Base-by-base conservation (phyloP, 2,888 invertebrate species). In the Watsonalla binaria region DNA sequence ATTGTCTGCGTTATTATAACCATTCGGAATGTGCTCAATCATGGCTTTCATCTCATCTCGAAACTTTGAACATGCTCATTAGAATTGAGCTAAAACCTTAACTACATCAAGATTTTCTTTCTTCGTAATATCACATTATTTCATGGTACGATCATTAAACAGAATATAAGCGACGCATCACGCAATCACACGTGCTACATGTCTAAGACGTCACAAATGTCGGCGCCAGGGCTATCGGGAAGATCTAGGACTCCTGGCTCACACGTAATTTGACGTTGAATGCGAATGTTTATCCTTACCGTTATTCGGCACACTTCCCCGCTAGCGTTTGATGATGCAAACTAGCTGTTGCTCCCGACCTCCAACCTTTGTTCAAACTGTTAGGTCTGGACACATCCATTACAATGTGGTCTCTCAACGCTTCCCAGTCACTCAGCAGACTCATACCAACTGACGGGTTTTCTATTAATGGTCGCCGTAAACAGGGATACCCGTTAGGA, bases 331-430 rank as follows among this genome's bases (percentile, higher is more conserved):
- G 82, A 80, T 79, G 80, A 75, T 75, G 79, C 77, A 74, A 78
- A 78, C 82, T 84, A 80, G 80, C 82, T 78, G 78, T 73, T 72
- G 80, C 77, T 82, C 78, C 74, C 84, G 88, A 89, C 89, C 88
- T 78, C 58, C 85, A 85, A 88, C 88, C 88, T 88, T 85, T 86
- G 85, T 86, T 84, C 83, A 82, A 81, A 82, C 71, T 76, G 72
- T 74, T 72, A 68, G 65, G 74, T 76, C 76, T 78, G 70, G 70
- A 71, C 63, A 37, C 66, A 68, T 60, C 86, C 84, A 81, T 61
- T 57, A 53, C 62, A 55, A 45, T 53, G 56, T 64, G 83, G 59
- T 46, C 59, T 61, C 60, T 62, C 56, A 47, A 61, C 55, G 54
- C 54, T 51, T 60, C 56, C 60, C 56, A 47, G 58, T 54, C 52